These are phyloP conservation scores for Rhaphigaster nebulosa DNA, from an alignment of 2,888 invertebrate genomes.

Conservation along the genomic window DNA sequence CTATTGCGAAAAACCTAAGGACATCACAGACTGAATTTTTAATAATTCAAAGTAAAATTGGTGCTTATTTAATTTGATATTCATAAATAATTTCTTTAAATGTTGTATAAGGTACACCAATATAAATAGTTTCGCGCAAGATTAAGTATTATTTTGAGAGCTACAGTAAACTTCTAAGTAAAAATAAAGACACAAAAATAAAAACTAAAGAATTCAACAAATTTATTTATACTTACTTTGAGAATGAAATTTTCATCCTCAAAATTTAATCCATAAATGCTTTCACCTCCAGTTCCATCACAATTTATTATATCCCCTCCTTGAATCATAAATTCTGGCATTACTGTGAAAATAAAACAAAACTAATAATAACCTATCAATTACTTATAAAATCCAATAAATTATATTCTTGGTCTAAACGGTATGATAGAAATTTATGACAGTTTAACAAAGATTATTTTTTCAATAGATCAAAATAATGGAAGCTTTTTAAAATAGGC, in stretches of 20 bases:
- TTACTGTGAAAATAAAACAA: constrained; percentile 66
- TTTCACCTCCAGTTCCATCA: constrained; percentile 92
- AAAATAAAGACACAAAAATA: background rate
- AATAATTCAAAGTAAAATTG: too few relatives aligned
- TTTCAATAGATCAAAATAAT: too few relatives aligned
- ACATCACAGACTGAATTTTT: too few relatives aligned
- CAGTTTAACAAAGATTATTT: too few relatives aligned
- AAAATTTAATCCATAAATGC: constrained; percentile 92
- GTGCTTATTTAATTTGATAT: too few relatives aligned
- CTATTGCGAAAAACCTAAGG: too few relatives aligned
- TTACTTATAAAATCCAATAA: background rate
- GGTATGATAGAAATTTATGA: too few relatives aligned
- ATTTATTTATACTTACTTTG: constrained; percentile 70
- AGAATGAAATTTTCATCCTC: constrained; percentile 90
- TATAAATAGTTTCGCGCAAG: too few relatives aligned
- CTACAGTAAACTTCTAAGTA: background rate
- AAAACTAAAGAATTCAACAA: background rate
- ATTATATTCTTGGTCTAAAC: background rate
- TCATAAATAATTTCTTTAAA: too few relatives aligned
- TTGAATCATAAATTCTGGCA: constrained; percentile 89
- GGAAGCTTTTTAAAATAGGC: background rate
- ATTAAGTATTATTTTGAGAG: background rate
- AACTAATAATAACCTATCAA: background rate
- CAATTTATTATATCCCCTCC: constrained; percentile 84
- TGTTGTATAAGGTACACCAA: too few relatives aligned